Base-by-base conservation (phyloP, 2,797 vertebrate species). In the Phalanger gymnotis region DNA sequence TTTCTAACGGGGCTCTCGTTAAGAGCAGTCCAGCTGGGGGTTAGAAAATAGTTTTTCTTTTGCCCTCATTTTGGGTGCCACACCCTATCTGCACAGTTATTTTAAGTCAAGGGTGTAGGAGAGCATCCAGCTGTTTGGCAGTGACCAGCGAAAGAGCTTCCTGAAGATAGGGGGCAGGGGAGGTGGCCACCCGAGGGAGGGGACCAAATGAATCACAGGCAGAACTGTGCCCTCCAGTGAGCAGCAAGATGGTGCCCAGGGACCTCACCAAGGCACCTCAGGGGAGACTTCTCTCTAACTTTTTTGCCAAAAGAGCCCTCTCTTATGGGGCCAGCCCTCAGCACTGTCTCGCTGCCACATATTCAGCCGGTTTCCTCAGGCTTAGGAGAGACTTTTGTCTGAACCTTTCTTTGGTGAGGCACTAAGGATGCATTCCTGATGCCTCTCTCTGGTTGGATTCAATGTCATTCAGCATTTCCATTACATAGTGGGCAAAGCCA, bases 251-350 rank as follows among this genome's bases (percentile, higher is more conserved):
- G 6, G 66, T 54, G 14, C 25, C 47, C 47, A 58, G 91, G 31
- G 53, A 30, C 16, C 34, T 2, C 56, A 51, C 3, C 16, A 7
- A 90, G 28, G 40, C 22, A 34, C 9, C 73, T 81, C n/a, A 81
- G 73, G 19, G 66, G 22, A 81, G 1, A 12, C 92, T 47, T 16
- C 7, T 34, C 25, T 55, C 40, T 34, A 19, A 25, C 22, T 4
- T 0, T n/a, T 90, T n/a, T n/a, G 1, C 28, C 47, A 2, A 0
- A 54, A 81, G 31, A 22, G 0, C 2, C 2, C 40, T 54, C 73
- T 92, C 40, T 81, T 30, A 6, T 0, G 16, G 31, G 81, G 34
- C 73, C 0, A 52, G 12, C 54, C 54, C 16, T 47, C 11, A 0
- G 0, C 10, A 25, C 54, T 0, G 30, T 73, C 66, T 73, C 16